Evolutionary conservation across 92 coral and sea anemone species (phyloP).

Genomic region (Isaurus tuberculatus): DNA sequence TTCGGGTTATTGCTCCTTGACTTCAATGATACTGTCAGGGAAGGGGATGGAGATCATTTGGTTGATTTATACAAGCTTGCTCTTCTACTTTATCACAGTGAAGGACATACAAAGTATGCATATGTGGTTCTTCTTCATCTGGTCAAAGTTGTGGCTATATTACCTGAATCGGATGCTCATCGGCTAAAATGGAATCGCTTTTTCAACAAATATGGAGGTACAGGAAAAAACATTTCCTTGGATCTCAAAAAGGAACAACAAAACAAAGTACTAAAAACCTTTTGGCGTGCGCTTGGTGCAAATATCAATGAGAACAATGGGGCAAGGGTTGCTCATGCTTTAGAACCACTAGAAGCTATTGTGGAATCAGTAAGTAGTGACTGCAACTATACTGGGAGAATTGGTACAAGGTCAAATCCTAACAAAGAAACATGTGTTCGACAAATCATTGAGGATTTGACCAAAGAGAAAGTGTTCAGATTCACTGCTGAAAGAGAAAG

Average conservation of each 20-base stretch:
- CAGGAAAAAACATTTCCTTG: constrained; percentile 63
- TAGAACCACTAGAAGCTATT: constrained; percentile 53
- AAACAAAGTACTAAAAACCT: constrained; percentile 58
- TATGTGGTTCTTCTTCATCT: constrained; percentile 65
- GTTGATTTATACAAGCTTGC: constrained; percentile 58
- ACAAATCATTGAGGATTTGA: constrained; percentile 34
- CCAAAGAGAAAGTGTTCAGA: constrained; percentile 36
- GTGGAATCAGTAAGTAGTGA: constrained; percentile 48
- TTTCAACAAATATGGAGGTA: constrained; percentile 62
- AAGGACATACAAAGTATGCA: constrained; percentile 65
- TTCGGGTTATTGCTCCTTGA: constrained; percentile 51
- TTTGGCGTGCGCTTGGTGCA: constrained; percentile 66
- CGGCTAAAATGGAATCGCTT: constrained; percentile 69
- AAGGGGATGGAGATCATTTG: constrained; percentile 61
- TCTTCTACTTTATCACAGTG: constrained; percentile 59
- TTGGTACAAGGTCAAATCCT: constrained; percentile 41
- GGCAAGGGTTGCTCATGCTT: constrained; percentile 50
- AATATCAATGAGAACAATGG: constrained; percentile 53
- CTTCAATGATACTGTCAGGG: constrained; percentile 69
- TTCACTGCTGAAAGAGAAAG: constrained; percentile 59
- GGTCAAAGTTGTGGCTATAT: constrained; percentile 48
- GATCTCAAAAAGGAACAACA: constrained; percentile 69
- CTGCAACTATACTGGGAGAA: constrained; percentile 20
- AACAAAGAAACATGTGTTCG: constrained; percentile 48
- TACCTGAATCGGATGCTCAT: constrained; percentile 64